Evolutionary conservation across 1,140 invertebrate genomes (phyloP), one percentile per base, ranked within the genome.

Genomic region (Pseudoatta argentina): DNA sequence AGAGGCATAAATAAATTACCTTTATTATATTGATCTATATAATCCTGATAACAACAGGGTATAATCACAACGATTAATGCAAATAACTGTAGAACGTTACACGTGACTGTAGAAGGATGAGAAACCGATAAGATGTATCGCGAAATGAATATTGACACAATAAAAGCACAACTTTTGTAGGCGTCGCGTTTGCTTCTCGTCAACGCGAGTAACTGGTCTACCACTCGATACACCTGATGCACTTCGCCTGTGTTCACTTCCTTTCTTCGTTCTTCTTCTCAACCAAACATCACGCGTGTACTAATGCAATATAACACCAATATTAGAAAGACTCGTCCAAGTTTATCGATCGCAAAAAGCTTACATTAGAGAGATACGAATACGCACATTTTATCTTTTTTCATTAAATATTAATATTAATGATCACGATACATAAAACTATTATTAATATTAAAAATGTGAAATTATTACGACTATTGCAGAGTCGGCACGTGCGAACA

Each of bases 201-300:
- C 75, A 27, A 8, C 44, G 72, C 21, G 3, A 14, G 63, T 69
- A 69, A 69, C 63, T 44, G 39, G 39, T 51, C 48, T 83, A 34
- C 79, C 55, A 61, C 44, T 61, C 79, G 67, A 82, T 34, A 24
- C 77, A 71, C 77, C 21, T 69, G 53, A 71, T 73, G 77, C 48
- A 81, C 77, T 69, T 69, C 12, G n/a, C 5, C 14, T 30, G 2
- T 57, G n/a, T 44, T 48, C 18, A 21, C 18, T 73, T 48, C 53
- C 55, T 55, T 72, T 48, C 21, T 72, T 30, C 18, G 18, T 8
- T 21, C 63, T 21, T 73, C 39, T 82, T 72, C 27, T 14, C 53
- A 61, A 30, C n/a, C 8, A 7, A 83, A 83, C 73, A 73, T 34
- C 21, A 59, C 14, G 10, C 55, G 16, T 16, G 21, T 14, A 57